A percentile compares a stretch with the other conserved stretches of the same genome.
Evolutionary conservation across 1,140 invertebrate species (phyloP).

Genomic region (Battus philenor): DNA sequence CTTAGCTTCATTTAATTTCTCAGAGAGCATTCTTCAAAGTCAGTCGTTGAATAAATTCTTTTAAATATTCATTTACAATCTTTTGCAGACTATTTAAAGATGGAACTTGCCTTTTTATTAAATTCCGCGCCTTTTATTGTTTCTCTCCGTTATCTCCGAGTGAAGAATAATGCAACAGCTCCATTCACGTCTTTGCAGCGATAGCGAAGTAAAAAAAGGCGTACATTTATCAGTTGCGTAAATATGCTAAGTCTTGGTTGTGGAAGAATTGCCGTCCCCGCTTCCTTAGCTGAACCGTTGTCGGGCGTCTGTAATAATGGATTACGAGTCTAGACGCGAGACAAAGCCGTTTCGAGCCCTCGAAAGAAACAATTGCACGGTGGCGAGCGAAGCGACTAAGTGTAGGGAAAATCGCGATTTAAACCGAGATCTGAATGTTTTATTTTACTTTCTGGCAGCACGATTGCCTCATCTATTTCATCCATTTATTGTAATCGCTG

Average conservation of each 20-base stretch:
- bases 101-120: conserved; percentile 14
- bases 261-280: conserved; percentile 38
- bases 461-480: no score
- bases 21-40: conserved; percentile 11
- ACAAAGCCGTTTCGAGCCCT: conserved; percentile 55
- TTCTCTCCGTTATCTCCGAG: conserved; percentile 29
- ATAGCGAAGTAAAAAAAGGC: conserved; percentile 48
- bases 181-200: conserved; percentile 45
- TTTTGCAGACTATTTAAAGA: conserved; percentile 11
- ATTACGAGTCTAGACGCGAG: conserved; percentile 67
- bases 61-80: conserved; percentile 13
- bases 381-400: conserved; percentile 23
- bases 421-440: not conserved
- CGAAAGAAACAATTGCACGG: conserved; percentile 19
- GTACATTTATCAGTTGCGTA: conserved; percentile 58
- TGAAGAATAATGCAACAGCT: conserved; percentile 60
- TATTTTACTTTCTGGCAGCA: not conserved
- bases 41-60: conserved; percentile 14
- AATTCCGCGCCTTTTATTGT: conserved; percentile 19
- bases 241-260: conserved; percentile 62
- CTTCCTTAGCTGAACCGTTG: conserved; percentile 38
- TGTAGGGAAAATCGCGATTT: conserved; percentile 11
- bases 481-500: no score
- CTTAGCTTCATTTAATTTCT: conserved; percentile 9
- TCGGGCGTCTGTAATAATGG: conserved; percentile 52